A percentile compares a stretch with the other conserved stretches of the same genome.
These are phyloP conservation scores for Sarcophaga variegata DNA, from an alignment of 2,888 invertebrate species.

Conservation along the genomic window DNA sequence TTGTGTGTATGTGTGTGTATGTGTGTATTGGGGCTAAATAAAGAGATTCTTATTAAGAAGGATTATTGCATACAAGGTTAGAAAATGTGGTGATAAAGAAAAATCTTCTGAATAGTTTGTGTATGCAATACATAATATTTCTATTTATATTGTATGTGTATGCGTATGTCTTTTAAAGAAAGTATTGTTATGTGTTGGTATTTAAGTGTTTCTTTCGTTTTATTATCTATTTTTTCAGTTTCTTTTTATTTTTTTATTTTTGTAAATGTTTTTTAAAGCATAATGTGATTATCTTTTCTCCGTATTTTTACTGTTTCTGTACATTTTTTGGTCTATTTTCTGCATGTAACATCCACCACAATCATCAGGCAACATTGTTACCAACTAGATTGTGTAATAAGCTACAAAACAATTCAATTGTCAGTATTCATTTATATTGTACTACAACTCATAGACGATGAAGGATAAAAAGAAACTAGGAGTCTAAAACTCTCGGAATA, in stretches of 20 bases:
- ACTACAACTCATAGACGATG: background rate
- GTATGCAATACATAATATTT: too few relatives aligned
- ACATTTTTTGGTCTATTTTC: background rate
- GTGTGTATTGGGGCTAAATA: background rate
- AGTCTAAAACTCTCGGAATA: background rate
- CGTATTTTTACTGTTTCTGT: background rate
- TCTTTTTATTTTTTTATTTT: background rate
- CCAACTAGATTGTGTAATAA: slow-evolving; percentile 53
- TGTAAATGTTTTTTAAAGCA: slow-evolving; percentile 45
- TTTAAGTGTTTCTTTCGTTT: background rate
- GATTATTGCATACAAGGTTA: too few relatives aligned
- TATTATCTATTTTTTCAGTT: background rate
- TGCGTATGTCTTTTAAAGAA: too few relatives aligned
- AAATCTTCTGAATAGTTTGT: too few relatives aligned
- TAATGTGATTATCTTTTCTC: slow-evolving; percentile 45
- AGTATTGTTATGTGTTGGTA: background rate
- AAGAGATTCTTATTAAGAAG: too few relatives aligned
- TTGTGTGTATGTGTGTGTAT: slow-evolving; percentile 16
- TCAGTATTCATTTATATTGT: slow-evolving; percentile 28
- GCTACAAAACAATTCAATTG: slow-evolving; percentile 54
- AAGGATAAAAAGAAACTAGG: background rate
- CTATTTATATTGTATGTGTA: too few relatives aligned
- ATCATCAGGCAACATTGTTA: slow-evolving; percentile 49
- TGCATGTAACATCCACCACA: background rate
- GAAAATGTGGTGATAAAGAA: too few relatives aligned